Evolutionary conservation across 1,140 invertebrate genomes (phyloP), one percentile per base, ranked within the genome.

Genomic region (Leptopilina clavipes): DNA sequence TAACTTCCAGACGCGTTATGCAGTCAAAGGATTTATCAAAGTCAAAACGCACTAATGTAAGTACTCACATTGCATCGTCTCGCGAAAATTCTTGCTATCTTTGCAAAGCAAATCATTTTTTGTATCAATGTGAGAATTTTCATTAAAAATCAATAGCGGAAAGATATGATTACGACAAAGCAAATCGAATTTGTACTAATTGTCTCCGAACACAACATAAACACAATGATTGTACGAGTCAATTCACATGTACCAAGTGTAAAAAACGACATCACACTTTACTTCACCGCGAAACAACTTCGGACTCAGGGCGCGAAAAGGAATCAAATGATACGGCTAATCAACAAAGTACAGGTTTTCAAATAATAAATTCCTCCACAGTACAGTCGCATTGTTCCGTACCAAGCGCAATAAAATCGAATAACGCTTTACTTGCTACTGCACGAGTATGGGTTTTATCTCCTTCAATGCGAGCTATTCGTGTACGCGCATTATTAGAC

Each of bases 401-500:
- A 45, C 44, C 44, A 45, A 45, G 14, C 44, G 11, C 48, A 52
- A 17, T 17, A 52, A 52, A 52, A 17, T 52, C 48, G 17, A 52
- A 52, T n/a, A 52, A 17, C n/a, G 48, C 17, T 17, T 52, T 52
- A 17, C 48, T 52, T 17, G 48, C 48, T n/a, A 52, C 6, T 52
- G 48, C 48, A 7, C 48, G 48, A 52, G 48, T 52, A n/a, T 52
- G 48, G 48, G 48, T 52, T 52, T n/a, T 52, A n/a, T 52, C 48
- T 52, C 48, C n/a, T 8, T 52, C n/a, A 52, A 52, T 45, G 44
- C 44, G 44, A 45, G 44, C 44, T 45, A 45, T 45, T 45, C 44
- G 44, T 45, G 44, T 45, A 14, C 73, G 76, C 2, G 72, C 76
- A 8, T 25, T 81, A 0, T 6, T 81, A 1, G 79, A 81, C 70